phyloP scores from a whole-genome alignment of 2,888 invertebrate species.

The Marasmarcha lunaedactyla region DNA sequence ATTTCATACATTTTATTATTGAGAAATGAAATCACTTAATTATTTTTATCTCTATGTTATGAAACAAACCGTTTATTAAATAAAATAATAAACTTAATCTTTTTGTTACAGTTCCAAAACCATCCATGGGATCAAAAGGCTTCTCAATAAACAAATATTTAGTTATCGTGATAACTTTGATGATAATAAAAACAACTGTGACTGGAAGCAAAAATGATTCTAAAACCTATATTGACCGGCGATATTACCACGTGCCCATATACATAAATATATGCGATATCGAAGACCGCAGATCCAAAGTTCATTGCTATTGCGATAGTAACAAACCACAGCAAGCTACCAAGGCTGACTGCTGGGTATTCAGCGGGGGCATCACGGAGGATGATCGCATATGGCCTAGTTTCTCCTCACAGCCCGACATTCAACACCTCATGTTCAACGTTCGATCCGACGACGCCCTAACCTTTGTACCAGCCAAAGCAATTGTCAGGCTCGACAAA shows the following conservation, averaged over 20 bases:
- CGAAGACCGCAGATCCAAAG: conserved; percentile 51
- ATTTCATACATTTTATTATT: too few relatives aligned
- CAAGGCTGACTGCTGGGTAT: conserved; percentile 82
- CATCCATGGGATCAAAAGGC: neutral
- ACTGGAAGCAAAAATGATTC: conserved; percentile 53
- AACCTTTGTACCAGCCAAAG: conserved; percentile 78
- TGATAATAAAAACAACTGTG: conserved; percentile 47
- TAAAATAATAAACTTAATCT: too few relatives aligned
- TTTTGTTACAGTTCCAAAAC: conserved; percentile 18
- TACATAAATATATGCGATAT: conserved; percentile 61
- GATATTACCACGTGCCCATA: conserved; percentile 42
- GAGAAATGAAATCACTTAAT: too few relatives aligned
- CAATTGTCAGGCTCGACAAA: conserved; percentile 74
- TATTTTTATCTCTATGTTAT: too few relatives aligned
- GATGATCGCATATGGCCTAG: conserved; percentile 80
- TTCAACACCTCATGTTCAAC: conserved; percentile 77
- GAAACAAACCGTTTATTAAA: too few relatives aligned
- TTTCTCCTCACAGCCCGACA: conserved; percentile 77
- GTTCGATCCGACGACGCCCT: conserved; percentile 78
- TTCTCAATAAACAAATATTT: conserved; percentile 2
- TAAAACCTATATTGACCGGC: conserved; percentile 38
- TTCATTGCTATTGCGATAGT: conserved; percentile 62
- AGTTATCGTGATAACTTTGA: conserved; percentile 46
- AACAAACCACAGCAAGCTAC: conserved; percentile 67
- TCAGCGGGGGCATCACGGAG: conserved; percentile 69